Evolutionary conservation across 2,113 vertebrate species (phyloP).

Genomic region (Boleophthalmus pectinirostris): DNA sequence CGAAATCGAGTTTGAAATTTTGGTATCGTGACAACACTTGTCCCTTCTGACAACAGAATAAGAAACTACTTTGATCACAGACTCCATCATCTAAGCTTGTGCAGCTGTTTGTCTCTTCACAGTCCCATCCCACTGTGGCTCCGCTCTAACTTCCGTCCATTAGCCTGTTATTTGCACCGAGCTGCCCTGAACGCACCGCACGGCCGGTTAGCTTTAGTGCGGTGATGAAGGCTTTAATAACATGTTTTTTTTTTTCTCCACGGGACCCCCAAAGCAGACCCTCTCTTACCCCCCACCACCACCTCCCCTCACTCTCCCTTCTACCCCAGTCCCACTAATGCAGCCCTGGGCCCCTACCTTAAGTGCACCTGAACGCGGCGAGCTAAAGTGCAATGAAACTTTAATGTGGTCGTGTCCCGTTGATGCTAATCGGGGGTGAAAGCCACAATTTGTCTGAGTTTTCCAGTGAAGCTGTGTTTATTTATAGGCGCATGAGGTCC

Average conservation of each 20-base stretch:
- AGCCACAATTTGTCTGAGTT: conserved; percentile 13
- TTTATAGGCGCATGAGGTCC: neutral
- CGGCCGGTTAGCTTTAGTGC: neutral
- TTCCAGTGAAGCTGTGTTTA: conserved; percentile 1
- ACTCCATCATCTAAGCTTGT: neutral
- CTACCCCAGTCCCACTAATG: conserved; percentile 11
- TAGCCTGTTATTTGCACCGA: neutral
- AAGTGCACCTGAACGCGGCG: conserved; percentile 10
- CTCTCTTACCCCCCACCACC: neutral
- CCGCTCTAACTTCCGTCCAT: neutral
- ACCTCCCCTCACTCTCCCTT: neutral
- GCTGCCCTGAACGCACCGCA: neutral
- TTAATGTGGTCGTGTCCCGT: conserved; percentile 8
- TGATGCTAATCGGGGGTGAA: conserved; percentile 15
- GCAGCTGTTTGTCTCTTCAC: neutral
- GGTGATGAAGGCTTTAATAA: conserved; percentile 10
- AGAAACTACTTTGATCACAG: neutral
- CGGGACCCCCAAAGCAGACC: neutral
- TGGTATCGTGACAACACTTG: too few species aligned
- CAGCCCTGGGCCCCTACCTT: neutral
- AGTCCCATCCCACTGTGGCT: neutral
- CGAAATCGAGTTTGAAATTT: too few species aligned
- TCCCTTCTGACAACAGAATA: neutral
- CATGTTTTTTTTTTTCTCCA: neutral
- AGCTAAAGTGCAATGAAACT: conserved; percentile 7